Evolutionary conservation across 2,797 vertebrate species (phyloP).

Genomic region (Sebastes cheni): DNA sequence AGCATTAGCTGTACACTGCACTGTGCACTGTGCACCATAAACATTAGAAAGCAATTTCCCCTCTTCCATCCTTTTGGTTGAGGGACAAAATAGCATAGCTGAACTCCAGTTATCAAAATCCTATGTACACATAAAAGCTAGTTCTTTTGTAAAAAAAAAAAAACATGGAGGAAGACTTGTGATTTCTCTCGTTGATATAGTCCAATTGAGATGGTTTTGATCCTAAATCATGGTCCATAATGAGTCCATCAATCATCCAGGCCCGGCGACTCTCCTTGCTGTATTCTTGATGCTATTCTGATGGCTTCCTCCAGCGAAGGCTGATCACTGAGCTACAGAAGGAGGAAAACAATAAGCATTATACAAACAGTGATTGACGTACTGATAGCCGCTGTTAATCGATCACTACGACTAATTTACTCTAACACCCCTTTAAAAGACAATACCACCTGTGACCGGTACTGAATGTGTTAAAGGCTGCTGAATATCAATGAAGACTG

Average conservation of each 20-base stretch:
- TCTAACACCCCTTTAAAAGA: slow-evolving; percentile 1
- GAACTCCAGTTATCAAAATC: slow-evolving; percentile 85
- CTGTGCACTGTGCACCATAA: slow-evolving; percentile 67
- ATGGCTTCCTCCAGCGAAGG: slow-evolving; percentile 99
- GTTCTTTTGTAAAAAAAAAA: slow-evolving; percentile 56
- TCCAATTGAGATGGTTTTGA: slow-evolving; percentile 74
- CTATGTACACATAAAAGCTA: slow-evolving; percentile 83
- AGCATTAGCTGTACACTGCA: slow-evolving; percentile 78
- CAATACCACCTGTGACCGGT: slow-evolving; percentile 5
- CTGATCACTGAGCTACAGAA: slow-evolving; percentile 92
- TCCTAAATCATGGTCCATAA: slow-evolving; percentile 48
- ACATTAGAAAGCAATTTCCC: slow-evolving; percentile 68
- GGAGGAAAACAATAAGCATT: not conserved
- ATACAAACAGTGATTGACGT: slow-evolving; percentile 4
- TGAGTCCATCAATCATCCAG: slow-evolving; percentile 91
- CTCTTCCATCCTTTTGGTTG: slow-evolving; percentile 30
- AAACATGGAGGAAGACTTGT: slow-evolving; percentile 67
- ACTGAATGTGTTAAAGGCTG: not conserved
- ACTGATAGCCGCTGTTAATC: not conserved
- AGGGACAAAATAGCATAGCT: slow-evolving; percentile 76
- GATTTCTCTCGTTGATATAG: slow-evolving; percentile 56
- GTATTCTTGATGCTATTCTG: slow-evolving; percentile 98
- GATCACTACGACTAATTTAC: not conserved
- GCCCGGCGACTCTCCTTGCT: slow-evolving; percentile 96
- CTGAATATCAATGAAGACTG: slow-evolving; percentile 23